phyloP scores from a whole-genome alignment of 1,140 invertebrate species.

The Melitaea cinxia region DNA sequence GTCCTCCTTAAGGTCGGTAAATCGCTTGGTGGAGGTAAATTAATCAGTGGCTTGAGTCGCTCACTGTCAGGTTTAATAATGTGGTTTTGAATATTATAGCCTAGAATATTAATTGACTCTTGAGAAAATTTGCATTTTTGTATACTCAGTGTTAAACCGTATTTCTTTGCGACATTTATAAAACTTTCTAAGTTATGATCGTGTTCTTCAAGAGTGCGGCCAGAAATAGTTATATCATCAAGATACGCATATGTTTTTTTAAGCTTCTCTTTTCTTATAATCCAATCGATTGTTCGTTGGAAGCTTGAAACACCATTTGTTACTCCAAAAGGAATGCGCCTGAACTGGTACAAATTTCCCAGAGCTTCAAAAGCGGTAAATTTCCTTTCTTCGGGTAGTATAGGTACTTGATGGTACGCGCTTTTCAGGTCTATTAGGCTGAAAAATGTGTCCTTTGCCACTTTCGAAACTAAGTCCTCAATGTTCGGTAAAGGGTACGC shows the following conservation, averaged over 20 bases:
- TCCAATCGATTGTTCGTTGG: conserved; percentile 34
- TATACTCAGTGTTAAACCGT: no score
- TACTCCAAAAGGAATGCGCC: conserved; percentile 32
- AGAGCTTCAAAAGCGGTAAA: conserved; percentile 29
- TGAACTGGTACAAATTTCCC: conserved; percentile 35
- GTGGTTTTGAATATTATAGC: no score
- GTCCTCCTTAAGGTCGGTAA: not conserved
- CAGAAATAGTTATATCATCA: not conserved
- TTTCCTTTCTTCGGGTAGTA: conserved; percentile 11
- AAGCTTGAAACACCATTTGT: conserved; percentile 39
- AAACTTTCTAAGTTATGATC: no score
- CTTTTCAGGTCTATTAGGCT: conserved; percentile 5
- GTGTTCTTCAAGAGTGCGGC: no score
- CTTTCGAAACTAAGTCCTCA: not conserved
- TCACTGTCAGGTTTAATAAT: no score
- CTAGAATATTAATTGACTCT: no score
- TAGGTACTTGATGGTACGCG: no score
- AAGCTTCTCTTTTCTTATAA: not conserved
- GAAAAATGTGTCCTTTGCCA: not conserved
- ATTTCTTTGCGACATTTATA: not conserved
- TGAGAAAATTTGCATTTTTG: no score
- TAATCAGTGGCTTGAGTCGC: not conserved
- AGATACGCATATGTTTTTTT: not conserved
- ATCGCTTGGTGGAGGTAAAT: not conserved
- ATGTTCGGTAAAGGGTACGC: no score